phyloP scores from a whole-genome alignment of 2,797 vertebrate species.

The Chloroceryle amazona region DNA sequence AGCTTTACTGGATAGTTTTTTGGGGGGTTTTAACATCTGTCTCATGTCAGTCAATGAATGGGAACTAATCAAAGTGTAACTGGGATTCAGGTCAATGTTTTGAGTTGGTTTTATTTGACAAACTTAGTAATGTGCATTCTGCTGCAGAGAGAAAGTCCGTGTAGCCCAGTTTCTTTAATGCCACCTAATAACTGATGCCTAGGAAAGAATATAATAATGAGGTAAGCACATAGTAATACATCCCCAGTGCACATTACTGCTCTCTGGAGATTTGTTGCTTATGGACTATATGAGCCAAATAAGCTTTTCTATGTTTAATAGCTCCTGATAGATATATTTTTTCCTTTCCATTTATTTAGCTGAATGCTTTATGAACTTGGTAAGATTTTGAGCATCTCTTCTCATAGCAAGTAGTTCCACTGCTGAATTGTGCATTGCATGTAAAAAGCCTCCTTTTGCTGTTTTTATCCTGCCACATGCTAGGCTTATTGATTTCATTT shows the following conservation, averaged over 20 bases:
- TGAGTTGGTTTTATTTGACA: background rate
- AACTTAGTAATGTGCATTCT: background rate
- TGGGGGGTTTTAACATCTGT: background rate
- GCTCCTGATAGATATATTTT: background rate
- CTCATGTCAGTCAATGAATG: background rate
- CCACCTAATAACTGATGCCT: background rate
- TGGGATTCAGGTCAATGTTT: background rate
- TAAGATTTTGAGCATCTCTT: slow-evolving; percentile 12
- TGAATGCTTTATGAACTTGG: background rate
- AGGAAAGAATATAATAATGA: background rate
- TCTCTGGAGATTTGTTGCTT: slow-evolving; percentile 7
- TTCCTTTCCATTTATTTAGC: background rate
- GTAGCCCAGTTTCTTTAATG: background rate
- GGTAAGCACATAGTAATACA: background rate
- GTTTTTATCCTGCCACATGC: background rate
- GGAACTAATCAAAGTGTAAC: background rate
- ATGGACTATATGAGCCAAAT: background rate
- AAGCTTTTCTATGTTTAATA: slow-evolving; percentile 33
- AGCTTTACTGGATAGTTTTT: background rate
- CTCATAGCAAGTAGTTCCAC: background rate
- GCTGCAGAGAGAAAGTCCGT: background rate
- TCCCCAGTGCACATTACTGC: background rate
- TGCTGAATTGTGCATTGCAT: background rate
- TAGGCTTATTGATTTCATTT: background rate
- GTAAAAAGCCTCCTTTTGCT: background rate